Evolutionary conservation across 2,113 vertebrate genomes (phyloP), one percentile per base, ranked within the genome.

Genomic region (Lipotes vexillifer): DNA sequence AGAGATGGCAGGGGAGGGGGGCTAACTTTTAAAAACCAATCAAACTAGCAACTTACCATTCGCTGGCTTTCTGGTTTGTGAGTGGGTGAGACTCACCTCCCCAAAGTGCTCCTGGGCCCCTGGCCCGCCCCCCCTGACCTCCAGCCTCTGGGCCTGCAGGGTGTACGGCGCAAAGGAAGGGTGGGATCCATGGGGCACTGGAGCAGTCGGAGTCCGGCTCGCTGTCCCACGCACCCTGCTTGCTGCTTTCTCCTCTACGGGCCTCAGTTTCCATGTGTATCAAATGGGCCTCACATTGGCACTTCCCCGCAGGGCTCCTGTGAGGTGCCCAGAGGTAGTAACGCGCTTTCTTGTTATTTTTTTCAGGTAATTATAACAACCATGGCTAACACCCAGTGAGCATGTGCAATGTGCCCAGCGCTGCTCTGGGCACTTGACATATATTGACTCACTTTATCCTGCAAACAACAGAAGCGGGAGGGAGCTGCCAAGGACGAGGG

Each of bases 181-280:
- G 11, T 17, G 18, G 66, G 90, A 36, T 38, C 7, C 9, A 59
- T 1, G 1, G 77, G 27, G 49, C 0, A 0, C 14, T 14, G 9
- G 80, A 23, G 27, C 23, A 17, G 68, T 44, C 7, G 0, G 55
- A 55, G 88, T 52, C 63, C 57, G 6, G 3, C 20, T 23, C 1
- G 0, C 33, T 21, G 65, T 7, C 49, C 74, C 55, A 33, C 23
- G 23, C 44, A 21, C 41, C 17, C 14, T 44, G 31, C 55, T 66
- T 38, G 6, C 23, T 10, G 49, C 78, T 71, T 63, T 59, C 23
- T 71, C 36, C 46, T 74, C 23, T 55, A 10, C 12, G 49, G 69
- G 57, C 74, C 29, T 94, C 38, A 1, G 52, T 84, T 75, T 41
- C 82, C 59, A 59, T 8, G 31, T 4, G 68, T 23, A 65, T 69